Evolutionary conservation across 1,140 invertebrate species (phyloP).

Genomic region (Hyles euphorbiae): DNA sequence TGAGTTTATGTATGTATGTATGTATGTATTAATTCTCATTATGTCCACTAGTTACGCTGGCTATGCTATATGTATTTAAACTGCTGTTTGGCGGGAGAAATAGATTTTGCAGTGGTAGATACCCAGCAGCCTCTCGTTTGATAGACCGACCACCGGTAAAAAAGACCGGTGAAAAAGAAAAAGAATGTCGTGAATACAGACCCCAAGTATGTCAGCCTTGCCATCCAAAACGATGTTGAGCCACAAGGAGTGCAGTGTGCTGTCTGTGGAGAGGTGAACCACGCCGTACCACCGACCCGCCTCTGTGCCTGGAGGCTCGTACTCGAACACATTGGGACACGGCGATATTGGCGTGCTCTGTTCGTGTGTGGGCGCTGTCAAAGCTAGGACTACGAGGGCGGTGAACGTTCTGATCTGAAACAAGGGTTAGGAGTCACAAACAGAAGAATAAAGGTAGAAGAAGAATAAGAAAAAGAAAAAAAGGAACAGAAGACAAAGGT

Average conservation of each 20-base stretch:
- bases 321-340: conserved; percentile 66
- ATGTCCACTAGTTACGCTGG: too few species aligned
- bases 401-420: conserved; percentile 37
- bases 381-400: conserved; percentile 28
- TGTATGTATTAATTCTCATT: too few species aligned
- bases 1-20: too few species aligned
- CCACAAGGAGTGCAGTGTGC: conserved; percentile 63
- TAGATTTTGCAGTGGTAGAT: too few species aligned
- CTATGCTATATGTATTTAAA: too few species aligned
- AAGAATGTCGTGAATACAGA: conserved; percentile 25
- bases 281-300: conserved; percentile 61
- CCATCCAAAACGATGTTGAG: conserved; percentile 65
- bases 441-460: too few species aligned
- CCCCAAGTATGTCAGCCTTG: conserved; percentile 64
- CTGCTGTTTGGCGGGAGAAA: too few species aligned
- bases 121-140: too few species aligned
- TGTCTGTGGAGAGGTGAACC: conserved; percentile 60
- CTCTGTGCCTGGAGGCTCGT: conserved; percentile 55
- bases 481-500: too few species aligned
- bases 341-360: conserved; percentile 49
- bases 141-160: too few species aligned
- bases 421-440: not conserved
- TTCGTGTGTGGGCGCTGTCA: conserved; percentile 26
- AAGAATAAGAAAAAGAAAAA: not conserved
- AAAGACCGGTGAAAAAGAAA: too few species aligned